phyloP scores from a whole-genome alignment of 2,797 vertebrate genomes.

The Simalia tracyae region DNA sequence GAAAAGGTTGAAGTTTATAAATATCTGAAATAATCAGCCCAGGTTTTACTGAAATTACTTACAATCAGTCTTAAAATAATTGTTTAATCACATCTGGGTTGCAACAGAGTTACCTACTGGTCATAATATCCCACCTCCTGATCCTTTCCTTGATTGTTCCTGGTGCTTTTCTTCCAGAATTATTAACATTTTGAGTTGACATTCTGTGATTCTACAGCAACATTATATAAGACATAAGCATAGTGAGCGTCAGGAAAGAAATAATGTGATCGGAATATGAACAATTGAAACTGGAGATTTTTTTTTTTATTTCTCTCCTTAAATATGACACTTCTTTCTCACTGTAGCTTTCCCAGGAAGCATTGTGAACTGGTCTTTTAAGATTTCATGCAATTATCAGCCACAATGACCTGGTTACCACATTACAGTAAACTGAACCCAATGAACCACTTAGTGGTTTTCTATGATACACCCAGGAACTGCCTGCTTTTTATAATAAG shows the following conservation, averaged over 20 bases:
- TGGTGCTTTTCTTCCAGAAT: not conserved
- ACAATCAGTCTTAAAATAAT: not conserved
- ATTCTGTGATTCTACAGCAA: not conserved
- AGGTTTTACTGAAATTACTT: not conserved
- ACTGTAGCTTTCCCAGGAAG: not conserved
- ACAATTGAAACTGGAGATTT: not conserved
- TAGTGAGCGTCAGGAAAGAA: not conserved
- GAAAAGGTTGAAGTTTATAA: not conserved
- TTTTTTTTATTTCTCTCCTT: not conserved
- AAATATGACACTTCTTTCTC: not conserved
- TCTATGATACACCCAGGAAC: not conserved
- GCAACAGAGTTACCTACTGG: not conserved
- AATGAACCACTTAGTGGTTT: not conserved
- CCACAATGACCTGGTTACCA: not conserved
- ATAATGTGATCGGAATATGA: not conserved
- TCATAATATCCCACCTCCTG: not conserved
- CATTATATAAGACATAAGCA: not conserved
- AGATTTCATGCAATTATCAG: not conserved
- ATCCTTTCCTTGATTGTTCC: conserved; percentile 5
- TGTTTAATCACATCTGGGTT: not conserved
- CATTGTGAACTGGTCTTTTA: not conserved
- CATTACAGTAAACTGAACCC: not conserved
- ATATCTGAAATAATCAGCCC: not conserved
- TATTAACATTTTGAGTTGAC: conserved; percentile 4
- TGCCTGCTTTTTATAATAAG: not conserved